phyloP scores from a whole-genome alignment of 2,797 vertebrate genomes.

The Sphenopsis melanotis region DNA sequence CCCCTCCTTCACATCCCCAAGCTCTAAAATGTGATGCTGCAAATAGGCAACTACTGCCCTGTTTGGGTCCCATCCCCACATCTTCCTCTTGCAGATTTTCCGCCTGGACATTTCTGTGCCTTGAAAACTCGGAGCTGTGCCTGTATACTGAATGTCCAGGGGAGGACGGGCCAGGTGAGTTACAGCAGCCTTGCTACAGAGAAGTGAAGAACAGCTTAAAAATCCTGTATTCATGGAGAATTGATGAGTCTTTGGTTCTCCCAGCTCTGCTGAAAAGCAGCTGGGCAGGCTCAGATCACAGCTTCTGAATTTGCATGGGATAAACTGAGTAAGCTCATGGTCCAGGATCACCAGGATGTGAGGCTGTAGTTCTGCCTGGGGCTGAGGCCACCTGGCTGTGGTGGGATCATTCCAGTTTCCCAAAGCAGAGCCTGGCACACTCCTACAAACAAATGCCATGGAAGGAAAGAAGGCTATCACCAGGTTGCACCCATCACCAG shows the following conservation, averaged over 20 bases:
- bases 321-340: not conserved
- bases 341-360: not conserved
- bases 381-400: not conserved
- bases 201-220: not conserved
- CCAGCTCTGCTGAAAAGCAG: not conserved
- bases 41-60: not conserved
- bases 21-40: not conserved
- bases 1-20: fast-evolving
- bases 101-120: not conserved
- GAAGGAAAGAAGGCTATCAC: not conserved
- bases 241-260: fast-evolving
- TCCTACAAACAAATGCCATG: not conserved
- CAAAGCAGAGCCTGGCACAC: not conserved
- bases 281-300: not conserved
- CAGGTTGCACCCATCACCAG: not conserved
- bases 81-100: not conserved
- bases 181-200: not conserved
- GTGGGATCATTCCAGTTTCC: not conserved
- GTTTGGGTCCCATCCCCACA: not conserved
- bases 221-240: not conserved
- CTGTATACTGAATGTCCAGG: not conserved
- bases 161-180: fast-evolving
- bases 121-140: not conserved
- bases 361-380: not conserved
- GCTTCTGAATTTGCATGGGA: fast-evolving